phyloP scores from a whole-genome alignment of 2,888 invertebrate species.

The Microchrysa polita region DNA sequence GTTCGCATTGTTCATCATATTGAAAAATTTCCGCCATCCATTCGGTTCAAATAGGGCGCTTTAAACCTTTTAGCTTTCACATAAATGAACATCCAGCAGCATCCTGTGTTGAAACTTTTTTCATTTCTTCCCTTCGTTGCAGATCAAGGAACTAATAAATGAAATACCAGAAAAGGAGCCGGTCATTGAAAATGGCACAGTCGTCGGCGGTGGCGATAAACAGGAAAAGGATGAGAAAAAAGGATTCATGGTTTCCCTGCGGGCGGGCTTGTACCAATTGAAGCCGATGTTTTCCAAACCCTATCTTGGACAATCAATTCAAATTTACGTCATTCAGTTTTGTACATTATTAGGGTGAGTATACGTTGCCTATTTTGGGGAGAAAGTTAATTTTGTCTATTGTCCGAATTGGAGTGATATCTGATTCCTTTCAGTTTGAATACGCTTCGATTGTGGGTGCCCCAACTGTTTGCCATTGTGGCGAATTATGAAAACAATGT shows the following conservation, averaged over 20 bases:
- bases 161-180: constrained; percentile 57
- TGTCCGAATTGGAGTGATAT: background rate
- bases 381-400: background rate
- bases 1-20: no score
- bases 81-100: constrained; percentile 1
- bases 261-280: constrained; percentile 71
- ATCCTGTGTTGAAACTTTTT: constrained; percentile 3
- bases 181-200: constrained; percentile 50
- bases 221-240: background rate
- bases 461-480: constrained; percentile 82
- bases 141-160: constrained; percentile 57
- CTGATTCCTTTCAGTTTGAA: constrained; percentile 69
- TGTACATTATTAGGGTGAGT: constrained; percentile 73
- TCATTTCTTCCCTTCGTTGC: background rate
- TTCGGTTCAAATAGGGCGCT: no score
- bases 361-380: background rate
- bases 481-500: constrained; percentile 63
- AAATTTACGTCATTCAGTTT: constrained; percentile 74
- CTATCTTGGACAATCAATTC: constrained; percentile 69
- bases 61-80: no score
- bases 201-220: background rate
- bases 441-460: constrained; percentile 86
- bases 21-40: no score
- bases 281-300: constrained; percentile 73
- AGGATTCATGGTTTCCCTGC: constrained; percentile 57